Evolutionary conservation across 2,113 vertebrate species (phyloP).

Genomic region (Hucho hucho): DNA sequence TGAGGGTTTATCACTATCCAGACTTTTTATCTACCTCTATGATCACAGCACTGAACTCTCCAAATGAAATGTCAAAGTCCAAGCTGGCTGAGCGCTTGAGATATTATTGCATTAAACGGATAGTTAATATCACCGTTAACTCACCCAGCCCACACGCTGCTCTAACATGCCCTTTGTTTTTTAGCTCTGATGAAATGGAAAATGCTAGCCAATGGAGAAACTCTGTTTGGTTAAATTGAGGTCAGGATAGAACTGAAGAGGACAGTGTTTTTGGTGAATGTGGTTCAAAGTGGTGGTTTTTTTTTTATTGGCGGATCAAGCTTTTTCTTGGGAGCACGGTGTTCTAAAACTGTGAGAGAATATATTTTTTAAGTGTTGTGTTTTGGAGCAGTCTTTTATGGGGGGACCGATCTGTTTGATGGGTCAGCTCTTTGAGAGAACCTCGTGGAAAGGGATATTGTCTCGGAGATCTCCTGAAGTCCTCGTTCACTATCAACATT

Average conservation of each 20-base stretch:
- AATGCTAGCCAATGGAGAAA: constrained; percentile 67
- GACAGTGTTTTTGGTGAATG: neutral
- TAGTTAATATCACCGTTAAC: constrained; percentile 40
- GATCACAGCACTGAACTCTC: constrained; percentile 51
- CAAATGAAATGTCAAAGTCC: constrained; percentile 54
- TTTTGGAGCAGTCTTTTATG: too few species aligned
- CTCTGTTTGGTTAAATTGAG: constrained; percentile 53
- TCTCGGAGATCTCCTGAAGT: neutral
- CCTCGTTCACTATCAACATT: neutral
- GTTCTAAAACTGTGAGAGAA: constrained; percentile 9
- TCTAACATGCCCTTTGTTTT: constrained; percentile 61
- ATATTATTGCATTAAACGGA: constrained; percentile 61
- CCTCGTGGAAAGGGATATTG: too few species aligned
- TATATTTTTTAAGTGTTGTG: neutral
- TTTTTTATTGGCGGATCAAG: constrained; percentile 26
- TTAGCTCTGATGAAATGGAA: constrained; percentile 67
- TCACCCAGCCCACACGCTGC: constrained; percentile 54
- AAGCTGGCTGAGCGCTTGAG: constrained; percentile 39
- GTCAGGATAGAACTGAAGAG: constrained; percentile 22
- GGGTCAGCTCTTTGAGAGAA: too few species aligned
- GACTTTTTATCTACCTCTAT: constrained; percentile 41
- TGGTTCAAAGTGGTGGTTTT: too few species aligned
- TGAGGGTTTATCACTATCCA: neutral
- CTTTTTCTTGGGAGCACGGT: constrained; percentile 11
- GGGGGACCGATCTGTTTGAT: too few species aligned